Evolutionary conservation across 2,113 vertebrate species (phyloP).

Genomic region (Emydura subglobosa): DNA sequence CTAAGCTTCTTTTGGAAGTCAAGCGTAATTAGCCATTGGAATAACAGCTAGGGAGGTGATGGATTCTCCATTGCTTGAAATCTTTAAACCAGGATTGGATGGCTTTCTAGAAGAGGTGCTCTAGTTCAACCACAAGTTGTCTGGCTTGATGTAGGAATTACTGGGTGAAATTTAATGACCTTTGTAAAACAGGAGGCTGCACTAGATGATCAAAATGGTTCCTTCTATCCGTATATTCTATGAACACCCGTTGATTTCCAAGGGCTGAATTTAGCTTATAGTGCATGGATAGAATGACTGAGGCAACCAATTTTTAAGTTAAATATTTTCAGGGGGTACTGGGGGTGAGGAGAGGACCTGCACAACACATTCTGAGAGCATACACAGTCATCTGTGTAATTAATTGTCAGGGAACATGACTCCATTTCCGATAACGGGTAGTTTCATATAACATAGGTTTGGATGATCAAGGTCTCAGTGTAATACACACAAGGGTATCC

Average conservation of each 20-base stretch:
- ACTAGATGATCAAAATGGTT: background rate
- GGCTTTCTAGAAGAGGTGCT: background rate
- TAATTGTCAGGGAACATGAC: fast-evolving
- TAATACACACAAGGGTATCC: background rate
- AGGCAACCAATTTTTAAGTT: background rate
- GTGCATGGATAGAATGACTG: background rate
- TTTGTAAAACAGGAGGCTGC: background rate
- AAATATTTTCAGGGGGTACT: background rate
- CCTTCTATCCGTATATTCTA: background rate
- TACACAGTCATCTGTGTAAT: background rate
- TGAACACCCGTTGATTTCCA: background rate
- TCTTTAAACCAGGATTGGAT: background rate
- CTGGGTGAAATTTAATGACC: background rate
- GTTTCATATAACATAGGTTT: background rate
- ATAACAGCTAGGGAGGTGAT: no score
- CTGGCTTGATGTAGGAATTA: background rate
- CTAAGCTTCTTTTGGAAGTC: no score
- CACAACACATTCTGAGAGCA: background rate
- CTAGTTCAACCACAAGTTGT: background rate
- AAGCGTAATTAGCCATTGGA: no score
- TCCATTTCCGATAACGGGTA: background rate
- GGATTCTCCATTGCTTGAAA: no score
- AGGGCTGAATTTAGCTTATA: background rate
- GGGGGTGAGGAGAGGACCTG: background rate
- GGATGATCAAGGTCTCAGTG: background rate